Percentiles rank a stretch among this genome's conserved stretches.
phyloP scores from a whole-genome alignment of 2,888 invertebrate genomes.

The Leuctra nigra region DNA sequence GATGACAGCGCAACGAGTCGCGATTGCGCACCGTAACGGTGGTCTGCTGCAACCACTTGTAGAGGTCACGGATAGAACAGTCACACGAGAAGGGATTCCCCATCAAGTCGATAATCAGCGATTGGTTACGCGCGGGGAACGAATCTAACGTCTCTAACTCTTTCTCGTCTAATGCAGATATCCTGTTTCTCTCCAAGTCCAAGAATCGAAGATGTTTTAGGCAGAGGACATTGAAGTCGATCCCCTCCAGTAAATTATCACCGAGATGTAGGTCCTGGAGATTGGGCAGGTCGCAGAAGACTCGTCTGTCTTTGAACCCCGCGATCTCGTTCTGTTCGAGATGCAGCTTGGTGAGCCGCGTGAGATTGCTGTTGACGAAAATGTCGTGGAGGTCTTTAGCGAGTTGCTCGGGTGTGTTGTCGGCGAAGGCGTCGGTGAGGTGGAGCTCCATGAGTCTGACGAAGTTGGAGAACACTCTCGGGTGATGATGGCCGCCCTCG shows the following conservation, averaged over 20 bases:
- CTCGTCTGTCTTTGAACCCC: constrained; percentile 53
- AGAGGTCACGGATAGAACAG: constrained; percentile 52
- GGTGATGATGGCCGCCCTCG: constrained; percentile 51
- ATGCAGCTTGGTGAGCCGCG: constrained; percentile 60
- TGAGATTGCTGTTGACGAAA: constrained; percentile 59
- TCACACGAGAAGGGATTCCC: constrained; percentile 66
- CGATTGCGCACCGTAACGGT: constrained; percentile 52
- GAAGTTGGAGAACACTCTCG: constrained; percentile 62
- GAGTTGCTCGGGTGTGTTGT: constrained; percentile 52
- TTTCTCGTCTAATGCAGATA: constrained; percentile 48
- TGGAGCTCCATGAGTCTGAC: constrained; percentile 61
- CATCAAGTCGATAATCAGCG: constrained; percentile 54
- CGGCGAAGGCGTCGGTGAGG: constrained; percentile 65
- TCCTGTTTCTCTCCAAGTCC: constrained; percentile 61
- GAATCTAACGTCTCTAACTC: constrained; percentile 52
- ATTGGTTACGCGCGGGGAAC: constrained; percentile 43
- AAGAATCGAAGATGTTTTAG: constrained; percentile 57
- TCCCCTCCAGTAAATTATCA: constrained; percentile 53
- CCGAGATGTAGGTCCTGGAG: constrained; percentile 62
- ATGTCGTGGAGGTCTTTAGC: constrained; percentile 63
- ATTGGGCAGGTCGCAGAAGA: constrained; percentile 63
- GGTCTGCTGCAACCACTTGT: constrained; percentile 56
- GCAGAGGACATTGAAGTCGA: constrained; percentile 61
- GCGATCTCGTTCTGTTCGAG: constrained; percentile 70
- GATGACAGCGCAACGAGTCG: constrained; percentile 47